These are phyloP conservation scores for Ganaspis sp. DNA, from an alignment of 1,140 invertebrate species.

Conservation along the genomic window DNA sequence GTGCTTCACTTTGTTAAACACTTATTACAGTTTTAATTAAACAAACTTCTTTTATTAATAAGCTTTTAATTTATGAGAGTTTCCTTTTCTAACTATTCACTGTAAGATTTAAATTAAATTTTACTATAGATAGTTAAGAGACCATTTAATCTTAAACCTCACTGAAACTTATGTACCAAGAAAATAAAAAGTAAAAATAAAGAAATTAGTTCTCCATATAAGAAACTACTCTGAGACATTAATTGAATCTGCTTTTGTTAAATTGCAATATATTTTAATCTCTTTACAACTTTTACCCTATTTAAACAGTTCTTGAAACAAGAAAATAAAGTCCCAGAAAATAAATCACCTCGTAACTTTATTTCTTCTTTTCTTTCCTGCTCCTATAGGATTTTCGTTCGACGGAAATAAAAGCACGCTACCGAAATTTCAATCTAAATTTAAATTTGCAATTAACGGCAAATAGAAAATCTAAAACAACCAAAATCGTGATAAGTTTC, in stretches of 20 bases:
- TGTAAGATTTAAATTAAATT: neutral
- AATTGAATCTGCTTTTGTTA: too few relatives aligned
- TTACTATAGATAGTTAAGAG: neutral
- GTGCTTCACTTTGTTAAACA: neutral
- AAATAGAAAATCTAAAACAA: slow-evolving; percentile 3
- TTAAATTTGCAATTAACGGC: neutral
- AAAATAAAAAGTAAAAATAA: neutral
- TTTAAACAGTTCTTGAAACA: neutral
- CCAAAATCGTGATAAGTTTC: neutral
- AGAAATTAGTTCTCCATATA: too few relatives aligned
- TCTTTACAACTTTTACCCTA: neutral
- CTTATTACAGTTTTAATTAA: neutral
- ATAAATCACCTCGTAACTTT: slow-evolving; percentile 5
- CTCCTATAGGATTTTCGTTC: neutral
- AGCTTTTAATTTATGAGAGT: neutral
- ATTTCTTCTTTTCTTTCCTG: neutral
- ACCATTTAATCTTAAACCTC: neutral
- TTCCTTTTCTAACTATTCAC: neutral
- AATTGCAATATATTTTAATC: neutral
- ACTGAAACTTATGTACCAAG: neutral
- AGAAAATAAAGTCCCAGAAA: neutral
- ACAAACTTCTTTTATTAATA: neutral
- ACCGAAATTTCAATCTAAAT: slow-evolving; percentile 10
- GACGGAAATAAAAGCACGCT: neutral
- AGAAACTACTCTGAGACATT: too few relatives aligned